phyloP scores from a whole-genome alignment of 2,113 vertebrate species.

The Hipposideros armiger region DNA sequence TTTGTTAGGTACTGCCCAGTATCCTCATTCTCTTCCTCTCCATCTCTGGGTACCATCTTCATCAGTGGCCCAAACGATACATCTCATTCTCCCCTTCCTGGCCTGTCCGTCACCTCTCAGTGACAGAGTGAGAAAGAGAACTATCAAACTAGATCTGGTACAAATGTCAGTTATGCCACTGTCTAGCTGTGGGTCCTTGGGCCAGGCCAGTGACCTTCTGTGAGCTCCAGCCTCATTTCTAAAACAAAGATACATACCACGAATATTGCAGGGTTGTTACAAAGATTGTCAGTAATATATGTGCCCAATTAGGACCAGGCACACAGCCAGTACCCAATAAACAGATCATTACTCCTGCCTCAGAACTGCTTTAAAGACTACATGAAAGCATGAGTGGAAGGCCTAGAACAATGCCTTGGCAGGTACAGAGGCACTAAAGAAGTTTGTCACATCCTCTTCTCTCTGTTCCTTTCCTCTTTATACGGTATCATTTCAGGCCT shows the following conservation, averaged over 20 bases:
- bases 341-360: not conserved
- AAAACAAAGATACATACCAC: not conserved
- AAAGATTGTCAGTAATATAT: not conserved
- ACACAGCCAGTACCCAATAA: not conserved
- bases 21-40: not conserved
- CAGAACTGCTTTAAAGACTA: not conserved
- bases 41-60: not conserved
- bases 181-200: not conserved
- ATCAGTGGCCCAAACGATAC: not conserved
- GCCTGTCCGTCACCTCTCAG: not conserved
- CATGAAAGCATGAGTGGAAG: rapidly evolving
- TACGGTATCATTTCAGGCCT: not conserved
- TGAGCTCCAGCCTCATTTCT: not conserved
- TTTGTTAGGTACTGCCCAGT: too few relatives aligned
- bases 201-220: not conserved
- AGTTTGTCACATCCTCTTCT: not conserved
- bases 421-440: not conserved
- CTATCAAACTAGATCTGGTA: conserved; percentile 7
- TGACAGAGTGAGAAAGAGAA: not conserved
- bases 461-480: not conserved
- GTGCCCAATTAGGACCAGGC: not conserved
- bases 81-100: not conserved
- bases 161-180: not conserved
- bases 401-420: not conserved
- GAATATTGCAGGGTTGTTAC: not conserved